Percentiles rank a stretch among this genome's conserved stretches.
These are phyloP conservation scores for Gila orcuttii DNA, from an alignment of 2,113 vertebrate genomes.

Conservation along the genomic window DNA sequence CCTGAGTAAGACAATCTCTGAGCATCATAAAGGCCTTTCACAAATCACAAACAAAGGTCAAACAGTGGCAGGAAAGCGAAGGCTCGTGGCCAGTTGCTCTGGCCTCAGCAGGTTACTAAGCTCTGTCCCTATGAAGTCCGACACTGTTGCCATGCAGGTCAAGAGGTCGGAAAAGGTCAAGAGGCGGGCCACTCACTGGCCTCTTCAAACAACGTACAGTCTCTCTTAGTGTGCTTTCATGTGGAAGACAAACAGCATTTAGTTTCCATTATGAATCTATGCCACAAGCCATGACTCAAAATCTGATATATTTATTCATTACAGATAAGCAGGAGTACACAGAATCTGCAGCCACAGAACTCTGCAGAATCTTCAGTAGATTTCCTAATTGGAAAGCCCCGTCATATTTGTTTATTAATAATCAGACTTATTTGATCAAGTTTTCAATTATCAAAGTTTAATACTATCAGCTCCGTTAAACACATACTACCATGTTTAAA, in stretches of 20 bases:
- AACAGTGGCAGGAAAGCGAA: not conserved
- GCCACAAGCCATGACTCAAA: not conserved
- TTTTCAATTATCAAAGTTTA: not conserved
- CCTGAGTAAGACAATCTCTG: slow-evolving; percentile 1
- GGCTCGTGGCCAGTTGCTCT: slow-evolving; percentile 41
- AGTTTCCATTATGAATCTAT: not conserved
- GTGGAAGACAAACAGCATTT: not conserved
- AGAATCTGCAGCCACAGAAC: not conserved
- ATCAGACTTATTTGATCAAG: not conserved
- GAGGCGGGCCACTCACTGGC: not conserved
- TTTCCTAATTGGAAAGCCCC: not conserved
- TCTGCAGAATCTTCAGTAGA: not conserved
- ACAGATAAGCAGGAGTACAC: not conserved
- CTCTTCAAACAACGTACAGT: slow-evolving; percentile 13
- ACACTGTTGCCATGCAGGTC: slow-evolving; percentile 39
- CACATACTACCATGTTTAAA: not conserved
- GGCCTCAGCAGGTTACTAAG: slow-evolving; percentile 36
- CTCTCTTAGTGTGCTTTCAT: not conserved
- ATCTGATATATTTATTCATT: not conserved
- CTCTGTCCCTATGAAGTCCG: slow-evolving; percentile 52
- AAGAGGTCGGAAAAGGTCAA: slow-evolving; percentile 43
- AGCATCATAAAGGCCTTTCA: slow-evolving; percentile 36
- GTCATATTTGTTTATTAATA: slow-evolving; percentile 2
- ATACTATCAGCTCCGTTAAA: not conserved
- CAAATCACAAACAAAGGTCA: slow-evolving; percentile 45